A percentile compares a stretch with the other conserved stretches of the same genome.
Evolutionary conservation across 2,113 vertebrate genomes (phyloP).

Genomic region (Cottus gobio): DNA sequence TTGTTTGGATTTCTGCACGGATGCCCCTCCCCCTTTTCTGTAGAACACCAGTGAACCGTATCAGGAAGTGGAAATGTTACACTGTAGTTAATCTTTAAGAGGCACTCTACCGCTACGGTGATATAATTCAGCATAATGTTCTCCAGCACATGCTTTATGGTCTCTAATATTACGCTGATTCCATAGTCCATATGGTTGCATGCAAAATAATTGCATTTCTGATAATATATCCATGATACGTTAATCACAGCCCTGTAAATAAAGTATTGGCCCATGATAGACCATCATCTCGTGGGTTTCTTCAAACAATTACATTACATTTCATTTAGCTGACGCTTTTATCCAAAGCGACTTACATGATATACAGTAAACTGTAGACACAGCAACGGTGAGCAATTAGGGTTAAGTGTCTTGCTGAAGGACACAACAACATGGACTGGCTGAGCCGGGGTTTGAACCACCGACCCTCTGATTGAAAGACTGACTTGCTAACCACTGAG

Average conservation of each 20-base stretch:
- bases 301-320: too few relatives aligned
- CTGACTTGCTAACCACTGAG: too few relatives aligned
- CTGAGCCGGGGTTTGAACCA: too few relatives aligned
- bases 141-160: slow-evolving; percentile 22
- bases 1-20: slow-evolving; percentile 26
- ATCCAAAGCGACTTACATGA: too few relatives aligned
- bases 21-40: slow-evolving; percentile 4
- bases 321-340: too few relatives aligned
- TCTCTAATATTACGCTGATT: slow-evolving; percentile 19
- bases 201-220: slow-evolving; percentile 36
- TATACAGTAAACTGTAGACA: too few relatives aligned
- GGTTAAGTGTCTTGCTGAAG: too few relatives aligned
- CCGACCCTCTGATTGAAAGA: too few relatives aligned
- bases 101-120: background rate
- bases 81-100: slow-evolving; percentile 43
- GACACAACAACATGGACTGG: too few relatives aligned
- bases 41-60: slow-evolving; percentile 11
- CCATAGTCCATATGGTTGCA: slow-evolving; percentile 23
- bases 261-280: slow-evolving; percentile 15
- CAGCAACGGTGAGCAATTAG: too few relatives aligned
- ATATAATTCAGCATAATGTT: slow-evolving; percentile 6
- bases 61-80: slow-evolving; percentile 16
- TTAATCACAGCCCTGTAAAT: slow-evolving; percentile 28
- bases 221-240: slow-evolving; percentile 11
- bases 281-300: slow-evolving; percentile 1